Conservation (phyloP, 1,140 invertebrate species). For the Heliothis virescens region DNA sequence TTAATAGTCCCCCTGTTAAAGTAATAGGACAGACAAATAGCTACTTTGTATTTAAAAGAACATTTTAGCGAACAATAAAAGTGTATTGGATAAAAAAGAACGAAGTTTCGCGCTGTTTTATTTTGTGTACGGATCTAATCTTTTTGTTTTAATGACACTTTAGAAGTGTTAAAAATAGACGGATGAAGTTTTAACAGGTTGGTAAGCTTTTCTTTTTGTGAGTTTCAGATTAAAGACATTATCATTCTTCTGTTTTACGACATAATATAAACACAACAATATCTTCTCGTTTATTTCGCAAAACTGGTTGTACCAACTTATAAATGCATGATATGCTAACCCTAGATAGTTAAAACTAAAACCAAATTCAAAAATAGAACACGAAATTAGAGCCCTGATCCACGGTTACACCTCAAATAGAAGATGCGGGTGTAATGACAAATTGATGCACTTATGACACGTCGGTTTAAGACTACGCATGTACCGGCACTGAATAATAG, state of each 20-base stretch:
- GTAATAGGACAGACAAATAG: conserved; percentile 8
- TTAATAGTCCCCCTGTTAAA: neutral
- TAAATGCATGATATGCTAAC: too few relatives aligned
- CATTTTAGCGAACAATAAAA: conserved; percentile 19
- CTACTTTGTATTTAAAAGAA: conserved; percentile 19
- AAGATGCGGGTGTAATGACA: conserved; percentile 81
- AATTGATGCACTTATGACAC: conserved; percentile 74
- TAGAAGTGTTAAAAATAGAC: neutral
- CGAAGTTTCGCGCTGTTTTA: neutral
- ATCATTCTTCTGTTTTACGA: too few relatives aligned
- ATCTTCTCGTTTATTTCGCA: too few relatives aligned
- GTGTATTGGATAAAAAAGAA: neutral
- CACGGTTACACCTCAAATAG: conserved; percentile 29
- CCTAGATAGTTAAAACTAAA: neutral
- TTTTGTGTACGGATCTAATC: neutral
- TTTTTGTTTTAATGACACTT: neutral
- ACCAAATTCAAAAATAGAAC: conserved; percentile 12
- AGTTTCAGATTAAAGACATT: neutral
- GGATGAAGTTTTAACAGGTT: neutral
- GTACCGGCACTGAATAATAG: conserved; percentile 80
- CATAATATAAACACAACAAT: too few relatives aligned
- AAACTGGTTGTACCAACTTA: too few relatives aligned
- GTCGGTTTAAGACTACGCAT: conserved; percentile 65
- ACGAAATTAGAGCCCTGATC: conserved; percentile 13
- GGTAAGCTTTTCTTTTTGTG: neutral